A percentile compares a stretch with the other conserved stretches of the same genome.
Conservation (phyloP, 2,888 invertebrate species). For the Dascillus cervinus region DNA sequence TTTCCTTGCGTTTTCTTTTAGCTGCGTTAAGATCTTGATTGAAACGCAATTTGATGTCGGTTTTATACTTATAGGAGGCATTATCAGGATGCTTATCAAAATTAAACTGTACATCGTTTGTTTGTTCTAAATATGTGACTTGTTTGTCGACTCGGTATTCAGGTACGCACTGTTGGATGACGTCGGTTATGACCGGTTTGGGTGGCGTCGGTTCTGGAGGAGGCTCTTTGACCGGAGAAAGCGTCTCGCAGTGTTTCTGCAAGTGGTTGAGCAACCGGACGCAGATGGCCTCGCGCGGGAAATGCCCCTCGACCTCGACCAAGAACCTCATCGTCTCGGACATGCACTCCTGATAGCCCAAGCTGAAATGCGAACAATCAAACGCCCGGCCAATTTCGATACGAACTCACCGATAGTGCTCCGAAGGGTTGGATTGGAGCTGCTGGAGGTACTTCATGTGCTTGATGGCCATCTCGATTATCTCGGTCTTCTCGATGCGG, state of each 20-base stretch:
- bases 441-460: slow-evolving; percentile 87
- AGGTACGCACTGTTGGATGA: slow-evolving; percentile 1
- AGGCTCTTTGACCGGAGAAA: slow-evolving; percentile 28
- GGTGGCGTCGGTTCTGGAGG: slow-evolving; percentile 1
- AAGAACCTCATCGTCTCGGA: slow-evolving; percentile 85
- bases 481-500: slow-evolving; percentile 94
- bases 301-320: slow-evolving; percentile 76
- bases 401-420: slow-evolving; percentile 38
- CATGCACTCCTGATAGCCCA: slow-evolving; percentile 87
- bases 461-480: slow-evolving; percentile 95
- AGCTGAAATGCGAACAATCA: slow-evolving; percentile 33
- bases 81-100: slow-evolving; percentile 23
- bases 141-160: slow-evolving; percentile 12
- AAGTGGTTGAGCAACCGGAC: slow-evolving; percentile 74
- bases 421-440: slow-evolving; percentile 39
- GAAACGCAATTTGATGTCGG: slow-evolving; percentile 85
- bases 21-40: slow-evolving; percentile 38
- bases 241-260: slow-evolving; percentile 71
- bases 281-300: slow-evolving; percentile 72
- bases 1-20: slow-evolving; percentile 26
- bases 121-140: neutral
- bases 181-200: slow-evolving; percentile 1
- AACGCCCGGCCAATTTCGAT: neutral
- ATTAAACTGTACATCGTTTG: slow-evolving; percentile 38
- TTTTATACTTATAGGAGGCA: slow-evolving; percentile 86